phyloP scores from a whole-genome alignment of 1,140 invertebrate genomes.

The Mya arenaria region DNA sequence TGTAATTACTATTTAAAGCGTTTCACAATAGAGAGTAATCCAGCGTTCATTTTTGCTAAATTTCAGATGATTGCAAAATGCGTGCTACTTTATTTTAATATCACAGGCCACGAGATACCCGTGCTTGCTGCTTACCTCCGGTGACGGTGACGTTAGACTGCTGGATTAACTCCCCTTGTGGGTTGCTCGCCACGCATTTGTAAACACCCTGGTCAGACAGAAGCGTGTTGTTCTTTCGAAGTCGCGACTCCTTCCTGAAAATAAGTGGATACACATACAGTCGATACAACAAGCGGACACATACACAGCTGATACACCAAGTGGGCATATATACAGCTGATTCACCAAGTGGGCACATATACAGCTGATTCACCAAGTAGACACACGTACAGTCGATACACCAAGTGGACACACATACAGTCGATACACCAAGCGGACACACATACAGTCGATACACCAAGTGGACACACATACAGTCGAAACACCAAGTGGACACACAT shows the following conservation, averaged over 20 bases:
- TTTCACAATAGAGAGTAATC: too few species aligned
- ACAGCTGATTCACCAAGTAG: neutral
- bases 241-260: conserved; percentile 39
- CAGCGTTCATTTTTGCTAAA: too few species aligned
- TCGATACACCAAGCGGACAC: too few species aligned
- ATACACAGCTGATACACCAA: neutral
- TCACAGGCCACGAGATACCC: too few species aligned
- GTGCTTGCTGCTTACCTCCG: conserved; percentile 39
- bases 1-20: too few species aligned
- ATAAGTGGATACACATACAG: neutral
- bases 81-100: too few species aligned
- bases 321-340: neutral
- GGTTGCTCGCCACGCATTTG: conserved; percentile 16
- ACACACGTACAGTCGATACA: too few species aligned
- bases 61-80: too few species aligned
- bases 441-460: too few species aligned
- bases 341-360: neutral
- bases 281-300: neutral
- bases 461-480: too few species aligned
- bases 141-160: conserved; percentile 29
- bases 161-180: neutral
- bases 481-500: too few species aligned
- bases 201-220: conserved; percentile 33
- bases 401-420: too few species aligned
- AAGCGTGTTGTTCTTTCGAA: neutral